A percentile compares a stretch with the other conserved stretches of the same genome.
These are phyloP conservation scores for Lysandra bellargus DNA, from an alignment of 2,888 invertebrate genomes.

Conservation along the genomic window DNA sequence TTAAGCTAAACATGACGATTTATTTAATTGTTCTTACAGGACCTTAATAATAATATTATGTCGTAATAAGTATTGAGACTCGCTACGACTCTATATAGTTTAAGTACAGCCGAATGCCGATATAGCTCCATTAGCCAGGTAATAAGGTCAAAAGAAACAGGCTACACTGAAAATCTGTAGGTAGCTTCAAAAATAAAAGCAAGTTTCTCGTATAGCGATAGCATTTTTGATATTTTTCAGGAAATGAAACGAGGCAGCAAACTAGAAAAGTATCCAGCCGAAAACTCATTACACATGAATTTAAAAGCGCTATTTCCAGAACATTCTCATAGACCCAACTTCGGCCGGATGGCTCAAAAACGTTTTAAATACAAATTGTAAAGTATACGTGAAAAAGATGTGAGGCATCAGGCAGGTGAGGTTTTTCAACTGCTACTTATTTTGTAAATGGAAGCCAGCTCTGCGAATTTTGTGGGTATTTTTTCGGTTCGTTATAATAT, in stretches of 20 bases:
- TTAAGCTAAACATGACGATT: no score
- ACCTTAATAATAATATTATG: no score
- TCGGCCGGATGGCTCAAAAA: slow-evolving; percentile 18
- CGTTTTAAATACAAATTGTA: slow-evolving; percentile 22
- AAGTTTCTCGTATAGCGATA: neutral
- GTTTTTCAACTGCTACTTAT: neutral
- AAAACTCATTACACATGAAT: slow-evolving; percentile 21
- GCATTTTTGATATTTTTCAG: neutral
- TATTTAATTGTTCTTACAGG: no score
- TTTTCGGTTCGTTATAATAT: neutral
- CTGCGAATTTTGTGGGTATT: neutral
- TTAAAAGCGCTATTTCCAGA: slow-evolving; percentile 25
- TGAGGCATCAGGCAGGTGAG: slow-evolving; percentile 6
- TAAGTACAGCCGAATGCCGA: no score
- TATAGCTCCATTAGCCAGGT: no score
- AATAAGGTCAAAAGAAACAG: no score
- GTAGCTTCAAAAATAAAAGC: neutral
- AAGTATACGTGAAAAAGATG: slow-evolving; percentile 26
- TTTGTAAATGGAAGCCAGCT: neutral
- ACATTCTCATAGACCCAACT: slow-evolving; percentile 22
- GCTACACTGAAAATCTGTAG: neutral
- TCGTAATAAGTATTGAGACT: no score
- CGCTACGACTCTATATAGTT: no score
- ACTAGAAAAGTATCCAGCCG: slow-evolving; percentile 5
- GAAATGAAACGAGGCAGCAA: neutral